A percentile compares a stretch with the other conserved stretches of the same genome.
Conservation (phyloP, 2,113 vertebrate species). For the Ophthalmolycus amberensis region DNA sequence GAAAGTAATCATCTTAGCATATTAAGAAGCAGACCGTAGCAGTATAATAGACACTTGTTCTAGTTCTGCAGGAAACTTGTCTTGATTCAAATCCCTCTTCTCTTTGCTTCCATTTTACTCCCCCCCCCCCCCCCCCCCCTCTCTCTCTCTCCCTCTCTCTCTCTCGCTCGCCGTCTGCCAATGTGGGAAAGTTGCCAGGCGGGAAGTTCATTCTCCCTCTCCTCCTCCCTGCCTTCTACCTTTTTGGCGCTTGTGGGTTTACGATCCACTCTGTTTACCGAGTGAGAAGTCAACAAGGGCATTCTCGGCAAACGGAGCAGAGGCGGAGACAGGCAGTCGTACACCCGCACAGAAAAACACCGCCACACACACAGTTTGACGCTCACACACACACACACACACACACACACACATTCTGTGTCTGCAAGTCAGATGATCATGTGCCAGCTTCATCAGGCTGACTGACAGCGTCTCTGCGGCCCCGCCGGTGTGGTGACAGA, state of each 20-base stretch:
- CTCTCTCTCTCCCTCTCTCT: neutral
- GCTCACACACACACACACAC: slow-evolving; percentile 3
- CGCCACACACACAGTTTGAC: neutral
- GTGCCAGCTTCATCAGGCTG: slow-evolving; percentile 40
- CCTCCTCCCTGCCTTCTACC: slow-evolving; percentile 40
- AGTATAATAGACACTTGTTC: slow-evolving; percentile 16
- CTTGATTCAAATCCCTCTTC: slow-evolving; percentile 34
- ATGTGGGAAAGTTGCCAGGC: slow-evolving; percentile 60
- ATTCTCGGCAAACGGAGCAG: slow-evolving; percentile 50
- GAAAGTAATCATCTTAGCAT: slow-evolving; percentile 37
- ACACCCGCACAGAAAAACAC: slow-evolving; percentile 51
- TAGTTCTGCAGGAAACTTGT: slow-evolving; percentile 24
- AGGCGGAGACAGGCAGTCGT: slow-evolving; percentile 57
- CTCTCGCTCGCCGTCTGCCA: slow-evolving; percentile 9
- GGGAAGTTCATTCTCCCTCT: slow-evolving; percentile 48
- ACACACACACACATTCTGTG: slow-evolving; percentile 11
- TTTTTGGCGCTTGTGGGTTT: slow-evolving; percentile 66
- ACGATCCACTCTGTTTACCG: slow-evolving; percentile 67
- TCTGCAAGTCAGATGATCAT: slow-evolving; percentile 56
- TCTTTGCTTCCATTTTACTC: slow-evolving; percentile 17
- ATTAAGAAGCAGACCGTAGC: slow-evolving; percentile 8
- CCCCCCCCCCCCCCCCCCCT: neutral
- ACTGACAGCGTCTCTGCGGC: slow-evolving; percentile 59
- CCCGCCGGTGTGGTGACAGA: slow-evolving; percentile 58
- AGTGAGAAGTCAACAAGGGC: slow-evolving; percentile 82